Evolutionary conservation across 2,113 vertebrate genomes (phyloP).

Genomic region (Aepyceros melampus): DNA sequence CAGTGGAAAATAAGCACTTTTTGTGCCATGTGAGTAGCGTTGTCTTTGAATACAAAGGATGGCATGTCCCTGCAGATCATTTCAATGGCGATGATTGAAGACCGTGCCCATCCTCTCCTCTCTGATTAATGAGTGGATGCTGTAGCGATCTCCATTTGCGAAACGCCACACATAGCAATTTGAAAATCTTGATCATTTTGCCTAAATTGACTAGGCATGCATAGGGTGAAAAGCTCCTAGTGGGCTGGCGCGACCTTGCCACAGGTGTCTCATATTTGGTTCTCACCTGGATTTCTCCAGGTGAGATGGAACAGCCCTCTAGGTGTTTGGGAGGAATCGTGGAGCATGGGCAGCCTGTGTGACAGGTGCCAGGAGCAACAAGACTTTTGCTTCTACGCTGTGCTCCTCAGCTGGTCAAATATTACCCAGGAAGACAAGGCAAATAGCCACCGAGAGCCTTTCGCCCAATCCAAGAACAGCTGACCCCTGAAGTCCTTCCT

Average conservation of each 20-base stretch:
- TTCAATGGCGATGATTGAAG: conserved; percentile 35
- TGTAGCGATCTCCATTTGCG: not conserved
- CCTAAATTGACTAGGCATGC: not conserved
- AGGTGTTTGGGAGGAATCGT: not conserved
- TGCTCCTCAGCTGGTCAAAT: not conserved
- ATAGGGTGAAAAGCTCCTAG: not conserved
- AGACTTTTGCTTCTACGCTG: not conserved
- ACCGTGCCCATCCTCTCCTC: not conserved
- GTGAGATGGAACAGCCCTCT: not conserved
- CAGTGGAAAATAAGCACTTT: conserved; percentile 51
- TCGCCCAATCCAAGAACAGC: not conserved
- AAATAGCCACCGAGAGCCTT: fast-evolving
- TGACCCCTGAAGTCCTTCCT: not conserved
- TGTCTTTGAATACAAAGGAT: conserved; percentile 57
- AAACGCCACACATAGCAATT: conserved; percentile 51
- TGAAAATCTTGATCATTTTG: conserved; percentile 28
- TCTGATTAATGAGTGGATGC: conserved; percentile 49
- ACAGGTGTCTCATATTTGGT: not conserved
- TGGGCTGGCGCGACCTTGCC: not conserved
- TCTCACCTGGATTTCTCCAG: not conserved
- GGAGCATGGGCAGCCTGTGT: fast-evolving
- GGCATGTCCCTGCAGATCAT: conserved; percentile 6
- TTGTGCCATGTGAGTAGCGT: not conserved
- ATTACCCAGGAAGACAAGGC: not conserved
- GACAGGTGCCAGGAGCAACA: not conserved